Evolutionary conservation across 2,888 invertebrate genomes (phyloP), one percentile per base, ranked within the genome.

Genomic region (Blomia tropicalis): DNA sequence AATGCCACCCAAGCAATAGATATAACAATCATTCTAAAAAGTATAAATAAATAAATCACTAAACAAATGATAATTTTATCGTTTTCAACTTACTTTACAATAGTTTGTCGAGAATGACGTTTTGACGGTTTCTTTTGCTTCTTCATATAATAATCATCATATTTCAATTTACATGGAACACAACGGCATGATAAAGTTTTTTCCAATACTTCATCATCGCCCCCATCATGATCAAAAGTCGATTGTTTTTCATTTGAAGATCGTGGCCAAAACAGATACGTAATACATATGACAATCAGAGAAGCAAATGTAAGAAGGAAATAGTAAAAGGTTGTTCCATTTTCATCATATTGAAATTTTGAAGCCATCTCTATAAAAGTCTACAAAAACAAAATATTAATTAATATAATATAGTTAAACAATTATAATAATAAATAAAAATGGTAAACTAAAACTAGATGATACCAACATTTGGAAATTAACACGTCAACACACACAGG

Each of bases 281-380:
- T 96, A 67, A 87, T 84, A 70, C 98, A 98, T 74, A 98, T 82
- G 69, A 99, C 80, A 70, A 96, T 81, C 71, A 99, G 78, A 44
- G 90, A 93, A 75, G 96, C 80, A 77, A 98, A 96, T 67, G 96
- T 93, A 68, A 98, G 79, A 68, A 98, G 80, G 77, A 99, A 98
- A 77, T 98, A 99, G 78, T 92, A 95, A 80, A 98, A 99, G 66
- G 96, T 98, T 71, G 89, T 89, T 71, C 98, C 98, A 78, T 89
- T 92, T 78, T 96, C 98, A 79, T 99, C 98, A 76, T 98, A 98
- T 79, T 98, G 92, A 79, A 99, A 98, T 78, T 98, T 92, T 80
- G 96, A n/a, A n/a, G n/a, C n/a, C n/a, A n/a, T n/a, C n/a, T n/a
- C n/a, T n/a, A n/a, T n/a, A n/a, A n/a, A n/a, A n/a, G n/a, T n/a